Conservation (phyloP, 2,888 invertebrate species). For the Dugesia japonica region DNA sequence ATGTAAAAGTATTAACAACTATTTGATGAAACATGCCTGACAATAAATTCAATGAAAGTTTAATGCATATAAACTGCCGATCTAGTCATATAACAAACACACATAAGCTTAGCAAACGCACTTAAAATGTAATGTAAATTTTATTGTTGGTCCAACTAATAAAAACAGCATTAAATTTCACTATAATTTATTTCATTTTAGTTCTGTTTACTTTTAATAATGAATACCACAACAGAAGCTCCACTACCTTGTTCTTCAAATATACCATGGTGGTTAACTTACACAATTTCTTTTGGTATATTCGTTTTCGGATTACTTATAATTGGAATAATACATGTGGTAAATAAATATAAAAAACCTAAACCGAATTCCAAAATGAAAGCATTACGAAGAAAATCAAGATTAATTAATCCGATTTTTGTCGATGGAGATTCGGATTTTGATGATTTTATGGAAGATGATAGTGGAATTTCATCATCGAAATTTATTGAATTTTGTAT, state of each 20-base stretch:
- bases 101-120: no score
- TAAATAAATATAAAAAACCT: neutral
- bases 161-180: no score
- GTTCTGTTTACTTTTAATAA: no score
- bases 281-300: neutral
- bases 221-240: neutral
- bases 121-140: no score
- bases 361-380: neutral
- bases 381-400: neutral
- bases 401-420: neutral
- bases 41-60: no score
- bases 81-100: no score
- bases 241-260: neutral
- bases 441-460: neutral
- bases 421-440: neutral
- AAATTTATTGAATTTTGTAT: neutral
- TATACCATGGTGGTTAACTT: neutral
- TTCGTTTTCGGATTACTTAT: neutral
- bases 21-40: no score
- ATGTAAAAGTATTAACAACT: no score
- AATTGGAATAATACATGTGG: neutral
- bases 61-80: no score
- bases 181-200: no score
- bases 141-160: no score
- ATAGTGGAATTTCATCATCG: neutral